Evolutionary conservation across 2,797 vertebrate genomes (phyloP).

Genomic region (Typhlichthys eigenmanni): DNA sequence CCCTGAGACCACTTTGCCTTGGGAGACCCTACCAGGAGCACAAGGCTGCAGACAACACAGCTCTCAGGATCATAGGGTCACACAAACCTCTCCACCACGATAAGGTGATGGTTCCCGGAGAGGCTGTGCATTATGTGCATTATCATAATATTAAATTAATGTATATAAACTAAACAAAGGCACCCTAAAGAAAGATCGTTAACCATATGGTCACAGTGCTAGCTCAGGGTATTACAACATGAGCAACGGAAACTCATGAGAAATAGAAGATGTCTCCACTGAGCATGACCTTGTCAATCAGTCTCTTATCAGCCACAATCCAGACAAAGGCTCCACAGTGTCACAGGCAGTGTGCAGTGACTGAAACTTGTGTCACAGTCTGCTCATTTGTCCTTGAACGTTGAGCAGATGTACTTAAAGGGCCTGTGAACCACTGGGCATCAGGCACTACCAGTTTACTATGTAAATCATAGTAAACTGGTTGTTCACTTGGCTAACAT

Average conservation of each 20-base stretch:
- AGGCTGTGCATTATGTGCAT: too few species aligned
- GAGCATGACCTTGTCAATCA: constrained; percentile 57
- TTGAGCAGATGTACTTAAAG: constrained; percentile 29
- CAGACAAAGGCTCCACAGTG: constrained; percentile 58
- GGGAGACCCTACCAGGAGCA: too few species aligned
- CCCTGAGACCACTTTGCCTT: too few species aligned
- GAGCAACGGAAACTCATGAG: constrained; percentile 43
- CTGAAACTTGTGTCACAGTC: constrained; percentile 33
- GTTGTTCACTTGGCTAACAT: not conserved
- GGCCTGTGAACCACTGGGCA: constrained; percentile 11
- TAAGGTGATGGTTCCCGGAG: too few species aligned
- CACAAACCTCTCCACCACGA: too few species aligned
- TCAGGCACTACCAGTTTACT: not conserved
- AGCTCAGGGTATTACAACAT: constrained; percentile 22
- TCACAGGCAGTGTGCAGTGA: constrained; percentile 55
- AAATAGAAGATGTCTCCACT: constrained; percentile 29
- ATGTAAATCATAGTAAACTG: constrained; percentile 8
- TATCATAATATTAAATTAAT: not conserved
- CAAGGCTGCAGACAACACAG: too few species aligned
- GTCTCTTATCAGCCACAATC: constrained; percentile 47
- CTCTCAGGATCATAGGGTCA: too few species aligned
- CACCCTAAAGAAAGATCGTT: constrained; percentile 8
- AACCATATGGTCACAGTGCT: not conserved
- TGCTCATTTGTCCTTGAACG: constrained; percentile 37
- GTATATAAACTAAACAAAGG: not conserved